A percentile compares a stretch with the other conserved stretches of the same genome.
These are phyloP conservation scores for Dromas ardeola DNA, from an alignment of 2,113 vertebrate genomes.

Conservation along the genomic window DNA sequence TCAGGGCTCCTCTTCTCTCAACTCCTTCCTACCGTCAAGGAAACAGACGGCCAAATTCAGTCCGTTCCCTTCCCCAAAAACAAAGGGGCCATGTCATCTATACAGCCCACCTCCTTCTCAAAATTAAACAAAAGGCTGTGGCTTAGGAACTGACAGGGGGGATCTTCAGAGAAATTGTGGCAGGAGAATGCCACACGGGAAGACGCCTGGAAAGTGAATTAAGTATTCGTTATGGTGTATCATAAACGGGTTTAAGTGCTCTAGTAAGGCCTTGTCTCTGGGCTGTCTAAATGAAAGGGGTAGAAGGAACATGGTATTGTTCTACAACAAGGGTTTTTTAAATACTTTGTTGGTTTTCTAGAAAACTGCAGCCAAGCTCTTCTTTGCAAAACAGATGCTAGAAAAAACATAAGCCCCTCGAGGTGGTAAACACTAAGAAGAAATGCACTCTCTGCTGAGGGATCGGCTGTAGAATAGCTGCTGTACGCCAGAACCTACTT, in stretches of 20 bases:
- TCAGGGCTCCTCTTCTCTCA: not conserved
- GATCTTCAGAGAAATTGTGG: not conserved
- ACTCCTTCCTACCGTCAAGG: not conserved
- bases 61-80: not conserved
- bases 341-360: not conserved
- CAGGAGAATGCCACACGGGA: not conserved
- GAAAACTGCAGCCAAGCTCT: constrained; percentile 13
- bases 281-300: not conserved
- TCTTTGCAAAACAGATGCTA: not conserved
- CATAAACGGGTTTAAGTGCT: not conserved
- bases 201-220: not conserved
- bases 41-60: not conserved
- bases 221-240: not conserved
- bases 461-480: not conserved
- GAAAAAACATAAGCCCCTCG: not conserved
- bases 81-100: not conserved
- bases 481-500: not conserved
- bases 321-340: not conserved
- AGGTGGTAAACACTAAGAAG: not conserved
- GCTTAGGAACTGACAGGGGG: not conserved
- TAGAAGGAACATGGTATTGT: not conserved
- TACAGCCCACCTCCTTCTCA: not conserved
- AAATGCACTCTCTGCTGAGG: not conserved
- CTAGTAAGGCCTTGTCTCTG: not conserved
- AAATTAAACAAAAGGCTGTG: not conserved